phyloP scores from a whole-genome alignment of 2,888 invertebrate species.

The Dasypogon diadema region DNA sequence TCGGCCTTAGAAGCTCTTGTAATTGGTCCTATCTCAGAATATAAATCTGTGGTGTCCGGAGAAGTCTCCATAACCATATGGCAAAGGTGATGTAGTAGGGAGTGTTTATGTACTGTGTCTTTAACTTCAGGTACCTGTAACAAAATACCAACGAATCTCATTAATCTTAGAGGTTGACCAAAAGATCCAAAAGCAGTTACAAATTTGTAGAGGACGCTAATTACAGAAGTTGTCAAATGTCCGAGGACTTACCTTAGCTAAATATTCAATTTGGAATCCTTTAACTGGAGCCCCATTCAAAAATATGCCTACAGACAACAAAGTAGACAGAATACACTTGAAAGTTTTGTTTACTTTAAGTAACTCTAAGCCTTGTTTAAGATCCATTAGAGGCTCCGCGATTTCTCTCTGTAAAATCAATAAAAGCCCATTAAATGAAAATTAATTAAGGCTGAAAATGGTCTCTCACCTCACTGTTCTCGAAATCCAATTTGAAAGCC shows the following conservation, averaged over 20 bases:
- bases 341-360: conserved; percentile 94
- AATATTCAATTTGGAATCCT: conserved; percentile 97
- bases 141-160: too few species aligned
- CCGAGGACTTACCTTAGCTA: conserved; percentile 77
- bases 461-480: conserved; percentile 85
- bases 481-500: conserved; percentile 99
- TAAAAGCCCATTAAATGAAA: conserved; percentile 23
- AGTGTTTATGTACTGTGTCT: conserved; percentile 99
- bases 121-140: conserved; percentile 92
- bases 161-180: neutral
- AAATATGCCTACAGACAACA: conserved; percentile 96
- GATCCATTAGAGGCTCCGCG: conserved; percentile 98
- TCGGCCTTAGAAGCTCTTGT: conserved; percentile 94
- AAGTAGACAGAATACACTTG: conserved; percentile 91
- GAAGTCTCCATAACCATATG: conserved; percentile 97
- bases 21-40: conserved; percentile 95
- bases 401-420: conserved; percentile 81
- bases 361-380: conserved; percentile 96
- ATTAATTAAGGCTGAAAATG: neutral
- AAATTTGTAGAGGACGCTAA: too few species aligned
- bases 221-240: neutral
- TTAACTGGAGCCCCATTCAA: conserved; percentile 93
- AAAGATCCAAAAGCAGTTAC: too few species aligned
- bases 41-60: conserved; percentile 94
- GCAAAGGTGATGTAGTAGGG: conserved; percentile 95